Evolutionary conservation across 2,888 invertebrate species (phyloP), one percentile per base, ranked within the genome.

Genomic region (Parelbella ahira): DNA sequence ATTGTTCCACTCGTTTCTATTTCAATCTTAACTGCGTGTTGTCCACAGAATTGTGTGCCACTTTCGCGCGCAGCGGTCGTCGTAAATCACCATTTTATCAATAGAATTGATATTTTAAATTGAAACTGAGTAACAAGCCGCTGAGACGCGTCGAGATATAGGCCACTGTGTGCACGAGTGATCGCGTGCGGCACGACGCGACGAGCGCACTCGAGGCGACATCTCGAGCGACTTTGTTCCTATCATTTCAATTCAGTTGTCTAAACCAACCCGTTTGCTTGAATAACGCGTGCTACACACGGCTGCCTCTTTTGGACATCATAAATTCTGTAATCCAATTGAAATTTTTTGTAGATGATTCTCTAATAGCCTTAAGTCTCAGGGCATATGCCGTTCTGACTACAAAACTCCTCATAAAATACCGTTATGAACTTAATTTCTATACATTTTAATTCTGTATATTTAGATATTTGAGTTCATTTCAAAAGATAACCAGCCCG

Each of bases 211-310:
- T 68, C 59, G 53, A 63, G 45, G 49, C 63, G 69, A 75, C 74
- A 68, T 71, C 68, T 72, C 72, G 58, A 60, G 58, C 64, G 62
- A 72, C 60, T 69, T 69, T 70, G 65, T 67, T 77, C 73, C 73
- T 72, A 75, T 79, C 73, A 74, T 79, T 79, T 79, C 77, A 79
- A 77, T 78, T 77, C 72, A 69, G 65, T 76, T 74, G 76, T 77
- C 78, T 72, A 57, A 57, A 63, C 56, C 68, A 68, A 63, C 54
- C 51, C 55, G 68, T 63, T 67, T 66, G 68, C 68, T 71, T 55
- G 60, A 50, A 51, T 43, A 43, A 33, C 28, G 44, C 24, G 4
- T 36, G 48, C 7, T 11, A 63, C 54, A 63, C 48, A 78, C 54
- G 18, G 60, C n/a, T n/a, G n/a, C n/a, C n/a, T n/a, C n/a, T n/a